Evolutionary conservation across 2,888 invertebrate species (phyloP).

Genomic region (Galeruca laticollis): DNA sequence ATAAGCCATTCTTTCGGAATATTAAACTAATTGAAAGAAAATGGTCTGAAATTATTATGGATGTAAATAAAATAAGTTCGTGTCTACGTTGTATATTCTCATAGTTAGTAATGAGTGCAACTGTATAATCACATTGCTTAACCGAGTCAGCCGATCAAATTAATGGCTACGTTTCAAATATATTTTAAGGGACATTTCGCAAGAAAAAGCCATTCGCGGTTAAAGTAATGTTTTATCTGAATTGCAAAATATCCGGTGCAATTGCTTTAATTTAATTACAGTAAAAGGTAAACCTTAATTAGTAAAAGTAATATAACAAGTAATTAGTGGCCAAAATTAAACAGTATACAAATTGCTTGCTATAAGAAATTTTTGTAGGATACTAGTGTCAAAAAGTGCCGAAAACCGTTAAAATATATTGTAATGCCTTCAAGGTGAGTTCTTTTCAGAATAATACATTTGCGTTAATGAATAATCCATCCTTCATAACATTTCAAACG

Average conservation of each 20-base stretch:
- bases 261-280: background rate
- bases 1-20: background rate
- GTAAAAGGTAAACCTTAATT: background rate
- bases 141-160: background rate
- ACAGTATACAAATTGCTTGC: too few species aligned
- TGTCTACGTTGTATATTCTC: background rate
- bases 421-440: too few species aligned
- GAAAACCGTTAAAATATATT: too few species aligned
- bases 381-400: too few species aligned
- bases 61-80: background rate
- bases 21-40: background rate
- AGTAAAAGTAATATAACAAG: background rate
- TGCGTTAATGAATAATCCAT: too few species aligned
- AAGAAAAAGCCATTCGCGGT: background rate
- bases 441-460: too few species aligned
- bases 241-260: background rate
- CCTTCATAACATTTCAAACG: too few species aligned
- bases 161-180: background rate
- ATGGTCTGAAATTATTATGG: background rate
- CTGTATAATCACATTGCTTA: background rate
- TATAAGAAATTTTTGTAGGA: too few species aligned
- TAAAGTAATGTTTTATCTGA: background rate
- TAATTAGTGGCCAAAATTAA: background rate
- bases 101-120: background rate
- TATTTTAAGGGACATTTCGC: background rate